Base-by-base conservation (phyloP, 2,888 invertebrate species). In the Xanthorhoe designata region DNA sequence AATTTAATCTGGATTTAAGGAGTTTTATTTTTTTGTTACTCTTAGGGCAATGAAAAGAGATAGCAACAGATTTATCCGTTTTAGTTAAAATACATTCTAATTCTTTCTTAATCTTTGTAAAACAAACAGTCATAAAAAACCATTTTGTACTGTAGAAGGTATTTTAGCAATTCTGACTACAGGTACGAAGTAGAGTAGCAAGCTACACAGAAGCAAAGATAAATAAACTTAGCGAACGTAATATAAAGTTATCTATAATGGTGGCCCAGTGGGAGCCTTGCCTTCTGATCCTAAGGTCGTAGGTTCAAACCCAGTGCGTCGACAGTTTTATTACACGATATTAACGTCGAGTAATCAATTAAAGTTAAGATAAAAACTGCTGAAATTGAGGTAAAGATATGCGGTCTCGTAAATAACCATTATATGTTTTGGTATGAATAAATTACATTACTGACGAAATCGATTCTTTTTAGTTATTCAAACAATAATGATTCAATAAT, bases 271-370 rank as follows among this genome's bases (percentile, higher is more conserved):
- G 51, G 42, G 42, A 50, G 50, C 50, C 50, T 19, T 35, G 45
- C 53, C 53, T 35, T 35, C 45, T 58, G 58, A 64, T 50, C 64
- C 38, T 49, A 1, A 18, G 59, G 42, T 59, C 59, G 47, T 50
- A 18, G 50, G 59, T 54, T 59, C 59, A 38, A 59, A 49, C 15
- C 38, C 8, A 15, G n/a, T 38, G 35, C 35, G 35, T 45, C 45
- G 45, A 45, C 45, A 45, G 45, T 45, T 45, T 19, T 50, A 50
- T 18, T 2, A 24, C 9, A 19, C 50, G 0, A n/a, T 45, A 45
- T 13, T 45, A 5, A 13, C 7, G 4, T 45, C n/a, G 13, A n/a
- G 15, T n/a, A 38, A 2, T 38, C 9, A 10, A 38, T 38, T 38
- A 38, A 24, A 3, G 24, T 38, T 38, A 10, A 2, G 2, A 10